phyloP scores from a whole-genome alignment of 2,888 invertebrate genomes.

The Mesodorylaimus sp. region DNA sequence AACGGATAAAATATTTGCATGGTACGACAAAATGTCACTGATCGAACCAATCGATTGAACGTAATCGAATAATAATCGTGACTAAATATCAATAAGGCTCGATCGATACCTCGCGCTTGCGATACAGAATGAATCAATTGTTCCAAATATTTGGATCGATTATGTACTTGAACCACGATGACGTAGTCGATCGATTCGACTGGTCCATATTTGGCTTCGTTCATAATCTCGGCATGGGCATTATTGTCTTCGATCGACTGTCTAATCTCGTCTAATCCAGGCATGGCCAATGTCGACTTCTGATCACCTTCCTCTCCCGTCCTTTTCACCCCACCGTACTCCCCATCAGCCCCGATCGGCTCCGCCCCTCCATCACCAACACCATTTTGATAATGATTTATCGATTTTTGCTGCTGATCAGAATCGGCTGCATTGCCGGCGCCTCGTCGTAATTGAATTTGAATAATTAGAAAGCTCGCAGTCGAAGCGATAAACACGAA shows the following conservation, averaged over 20 bases:
- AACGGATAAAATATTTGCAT: conserved; percentile 92
- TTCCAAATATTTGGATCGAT: conserved; percentile 74
- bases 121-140: conserved; percentile 79
- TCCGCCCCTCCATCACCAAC: too few species aligned
- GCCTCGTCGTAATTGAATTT: conserved; percentile 6
- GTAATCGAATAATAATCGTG: conserved; percentile 83
- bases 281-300: too few species aligned
- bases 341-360: too few species aligned
- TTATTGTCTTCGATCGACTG: conserved; percentile 55
- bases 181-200: conserved; percentile 65
- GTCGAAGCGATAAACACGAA: conserved; percentile 2
- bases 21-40: conserved; percentile 85
- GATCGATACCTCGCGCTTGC: conserved; percentile 70
- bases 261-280: conserved; percentile 52
- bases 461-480: conserved; percentile 7
- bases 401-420: too few species aligned
- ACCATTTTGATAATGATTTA: too few species aligned
- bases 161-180: conserved; percentile 65
- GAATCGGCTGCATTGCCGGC: too few species aligned
- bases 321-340: too few species aligned
- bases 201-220: conserved; percentile 71
- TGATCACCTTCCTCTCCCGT: too few species aligned
- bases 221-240: conserved; percentile 60
- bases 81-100: conserved; percentile 72
- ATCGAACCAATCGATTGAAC: conserved; percentile 70